Conservation (phyloP, 2,797 vertebrate species). For the Onychomys arenicola region DNA sequence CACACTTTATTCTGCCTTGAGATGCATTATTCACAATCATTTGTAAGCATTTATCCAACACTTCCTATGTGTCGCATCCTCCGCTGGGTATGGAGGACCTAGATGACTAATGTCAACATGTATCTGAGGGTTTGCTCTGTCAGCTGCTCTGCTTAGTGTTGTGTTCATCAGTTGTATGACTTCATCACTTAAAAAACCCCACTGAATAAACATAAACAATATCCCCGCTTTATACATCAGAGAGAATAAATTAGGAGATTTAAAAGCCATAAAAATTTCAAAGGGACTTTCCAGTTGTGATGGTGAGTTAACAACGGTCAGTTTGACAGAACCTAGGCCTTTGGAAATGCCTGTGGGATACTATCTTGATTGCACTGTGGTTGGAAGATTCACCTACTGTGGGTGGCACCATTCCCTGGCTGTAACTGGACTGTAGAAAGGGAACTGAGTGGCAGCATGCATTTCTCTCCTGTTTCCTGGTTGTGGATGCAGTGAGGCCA, state of each 20-base stretch:
- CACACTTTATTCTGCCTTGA: slow-evolving; percentile 8
- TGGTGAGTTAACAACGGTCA: not conserved
- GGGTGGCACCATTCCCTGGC: not conserved
- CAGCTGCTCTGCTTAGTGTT: not conserved
- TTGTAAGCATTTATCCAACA: not conserved
- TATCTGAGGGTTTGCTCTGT: not conserved
- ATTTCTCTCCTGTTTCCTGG: not conserved
- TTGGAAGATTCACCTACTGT: not conserved
- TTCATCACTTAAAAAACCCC: not conserved
- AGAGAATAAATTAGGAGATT: not conserved
- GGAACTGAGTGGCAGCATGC: not conserved
- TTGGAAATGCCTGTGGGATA: not conserved
- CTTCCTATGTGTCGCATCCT: not conserved
- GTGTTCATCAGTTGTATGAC: fast-evolving
- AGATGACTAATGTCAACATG: not conserved
- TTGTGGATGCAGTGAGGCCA: not conserved
- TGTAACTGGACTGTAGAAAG: not conserved
- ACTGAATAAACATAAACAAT: not conserved
- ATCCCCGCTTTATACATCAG: not conserved
- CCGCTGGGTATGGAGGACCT: not conserved
- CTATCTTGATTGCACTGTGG: not conserved
- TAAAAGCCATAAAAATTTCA: not conserved
- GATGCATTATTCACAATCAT: not conserved
- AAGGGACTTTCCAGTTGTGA: not conserved
- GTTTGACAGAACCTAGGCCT: not conserved